Evolutionary conservation across 2,888 invertebrate species (phyloP), one percentile per base, ranked within the genome.

Genomic region (Philhelius pedissequus): DNA sequence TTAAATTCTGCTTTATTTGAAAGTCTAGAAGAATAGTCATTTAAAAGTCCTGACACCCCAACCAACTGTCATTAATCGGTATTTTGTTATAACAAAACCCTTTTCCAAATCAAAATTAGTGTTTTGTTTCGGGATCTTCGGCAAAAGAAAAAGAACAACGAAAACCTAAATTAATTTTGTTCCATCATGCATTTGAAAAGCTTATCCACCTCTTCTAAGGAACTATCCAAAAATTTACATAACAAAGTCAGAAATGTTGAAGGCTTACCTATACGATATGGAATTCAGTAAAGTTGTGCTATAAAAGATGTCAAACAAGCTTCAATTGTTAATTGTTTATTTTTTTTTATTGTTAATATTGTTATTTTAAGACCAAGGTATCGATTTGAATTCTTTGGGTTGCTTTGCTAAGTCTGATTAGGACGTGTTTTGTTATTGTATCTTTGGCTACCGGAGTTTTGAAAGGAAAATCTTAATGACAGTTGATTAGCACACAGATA

Each of bases 301-400:
- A 76, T 81, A 76, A 81, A 81, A 70, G 62, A 70, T 76, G 80
- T 81, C 70, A 76, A 75, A 81, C 80, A 69, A 64, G 70, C 54
- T 70, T 56, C 75, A 75, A 81, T 76, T 81, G 75, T 81, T 81
- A 76, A 76, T 81, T 80, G 75, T 75, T 75, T 40, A 18, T 62
- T 45, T 60, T 40, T 25, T 15, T 1, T 38, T 22, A 11, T 32
- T 35, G 3, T 38, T 58, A 8, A 38, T 38, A n/a, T 22, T 60
- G n/a, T 62, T 38, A 27, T 43, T 54, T 62, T 69, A 80, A 69
- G 62, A 80, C 45, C n/a, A n/a, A n/a, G n/a, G 66, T 25, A 8
- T 22, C 56, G 9, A 70, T 77, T 25, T 71, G 77, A 56, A 54
- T 71, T 22, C 70, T 52, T 40, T 27, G 40, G 48, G 20, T 50